A percentile compares a stretch with the other conserved stretches of the same genome.
Conservation (phyloP, 2,113 vertebrate genomes). For the Rhegmatorhina hoffmannsi region DNA sequence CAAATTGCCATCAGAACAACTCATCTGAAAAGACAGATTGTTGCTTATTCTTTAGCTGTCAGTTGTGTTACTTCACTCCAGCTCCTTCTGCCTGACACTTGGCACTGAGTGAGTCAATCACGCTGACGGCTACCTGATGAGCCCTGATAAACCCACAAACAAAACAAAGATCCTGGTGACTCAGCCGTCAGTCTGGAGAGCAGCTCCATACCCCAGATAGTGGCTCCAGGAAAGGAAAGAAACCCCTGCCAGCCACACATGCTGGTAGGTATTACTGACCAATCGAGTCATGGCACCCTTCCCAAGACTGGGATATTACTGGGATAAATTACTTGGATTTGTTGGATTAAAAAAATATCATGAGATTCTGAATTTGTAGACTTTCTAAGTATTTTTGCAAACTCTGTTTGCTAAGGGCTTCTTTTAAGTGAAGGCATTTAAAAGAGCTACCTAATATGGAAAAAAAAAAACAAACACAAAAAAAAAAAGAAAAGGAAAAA, state of each 20-base stretch:
- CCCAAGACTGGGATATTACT: background rate
- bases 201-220: constrained; percentile 6
- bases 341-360: background rate
- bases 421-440: background rate
- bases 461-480: too few relatives aligned
- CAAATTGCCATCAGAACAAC: constrained; percentile 60
- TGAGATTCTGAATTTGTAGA: background rate
- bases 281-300: background rate
- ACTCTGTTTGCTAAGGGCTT: background rate
- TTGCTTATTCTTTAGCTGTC: constrained; percentile 71
- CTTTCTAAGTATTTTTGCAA: background rate
- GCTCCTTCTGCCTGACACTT: constrained; percentile 55
- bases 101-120: constrained; percentile 49
- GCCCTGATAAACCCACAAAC: constrained; percentile 56
- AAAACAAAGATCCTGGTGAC: constrained; percentile 43
- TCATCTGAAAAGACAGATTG: constrained; percentile 64
- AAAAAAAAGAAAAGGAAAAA: too few relatives aligned
- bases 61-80: constrained; percentile 50
- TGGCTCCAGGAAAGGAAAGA: constrained; percentile 2
- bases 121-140: constrained; percentile 57
- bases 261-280: background rate
- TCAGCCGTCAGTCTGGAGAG: constrained; percentile 44
- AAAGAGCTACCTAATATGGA: background rate
- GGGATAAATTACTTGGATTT: constrained; percentile 6
- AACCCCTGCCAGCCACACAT: constrained; percentile 15